Evolutionary conservation across 2,797 vertebrate species (phyloP).

Genomic region (Girardinus metallicus): DNA sequence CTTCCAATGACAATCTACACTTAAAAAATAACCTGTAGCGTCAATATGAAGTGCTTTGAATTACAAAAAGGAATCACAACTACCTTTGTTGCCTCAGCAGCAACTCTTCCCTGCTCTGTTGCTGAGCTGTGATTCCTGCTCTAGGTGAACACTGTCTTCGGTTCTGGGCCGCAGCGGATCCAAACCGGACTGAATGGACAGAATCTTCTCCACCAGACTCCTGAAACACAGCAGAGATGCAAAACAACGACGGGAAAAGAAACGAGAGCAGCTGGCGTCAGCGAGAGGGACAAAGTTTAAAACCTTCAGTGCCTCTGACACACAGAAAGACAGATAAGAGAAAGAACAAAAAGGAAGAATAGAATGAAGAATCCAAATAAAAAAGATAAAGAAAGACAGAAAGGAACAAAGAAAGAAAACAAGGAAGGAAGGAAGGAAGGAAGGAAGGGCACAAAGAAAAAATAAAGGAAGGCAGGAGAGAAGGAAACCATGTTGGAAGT

Average conservation of each 20-base stretch:
- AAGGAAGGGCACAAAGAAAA: not conserved
- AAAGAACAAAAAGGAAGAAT: too few relatives aligned
- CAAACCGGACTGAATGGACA: constrained; percentile 25
- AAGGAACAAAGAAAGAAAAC: not conserved
- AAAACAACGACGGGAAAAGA: not conserved
- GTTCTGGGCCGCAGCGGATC: not conserved
- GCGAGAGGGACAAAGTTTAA: not conserved
- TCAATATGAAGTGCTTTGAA: not conserved
- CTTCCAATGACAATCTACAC: not conserved
- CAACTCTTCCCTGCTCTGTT: constrained; percentile 16
- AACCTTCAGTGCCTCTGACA: not conserved
- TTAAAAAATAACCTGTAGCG: not conserved
- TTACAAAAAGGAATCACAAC: not conserved
- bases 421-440: not conserved
- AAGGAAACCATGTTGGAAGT: too few relatives aligned
- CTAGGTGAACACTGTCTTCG: not conserved
- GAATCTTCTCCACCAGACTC: constrained; percentile 55
- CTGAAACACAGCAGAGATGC: constrained; percentile 37
- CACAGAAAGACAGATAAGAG: not conserved
- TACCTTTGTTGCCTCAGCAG: constrained; percentile 44
- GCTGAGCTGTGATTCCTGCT: not conserved
- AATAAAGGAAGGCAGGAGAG: not conserved
- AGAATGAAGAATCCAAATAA: not conserved
- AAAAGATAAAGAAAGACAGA: not conserved
- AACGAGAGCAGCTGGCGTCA: too few relatives aligned